Conservation (phyloP, 2,797 vertebrate genomes). For the Poeciliopsis presidionis region DNA sequence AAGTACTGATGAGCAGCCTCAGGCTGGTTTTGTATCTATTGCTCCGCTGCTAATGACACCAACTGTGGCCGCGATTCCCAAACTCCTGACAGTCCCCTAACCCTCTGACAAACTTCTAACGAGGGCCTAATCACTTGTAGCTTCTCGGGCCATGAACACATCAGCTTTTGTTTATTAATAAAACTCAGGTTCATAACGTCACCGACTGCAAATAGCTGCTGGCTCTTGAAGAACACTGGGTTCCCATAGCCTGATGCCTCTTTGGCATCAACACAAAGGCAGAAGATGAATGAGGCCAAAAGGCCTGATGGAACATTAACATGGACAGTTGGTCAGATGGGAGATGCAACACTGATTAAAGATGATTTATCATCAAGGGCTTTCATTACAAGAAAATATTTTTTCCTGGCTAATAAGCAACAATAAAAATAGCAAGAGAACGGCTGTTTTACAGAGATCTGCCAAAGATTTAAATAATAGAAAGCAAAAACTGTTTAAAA, state of each 20-base stretch:
- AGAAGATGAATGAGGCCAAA: conserved; percentile 72
- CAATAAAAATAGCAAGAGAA: conserved; percentile 11
- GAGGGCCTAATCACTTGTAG: conserved; percentile 31
- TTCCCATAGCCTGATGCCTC: conserved; percentile 69
- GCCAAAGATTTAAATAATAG: not conserved
- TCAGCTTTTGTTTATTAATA: conserved; percentile 57
- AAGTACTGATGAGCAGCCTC: conserved; percentile 83
- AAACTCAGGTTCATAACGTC: conserved; percentile 52
- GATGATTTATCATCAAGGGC: conserved; percentile 60
- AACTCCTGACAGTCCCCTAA: conserved; percentile 31
- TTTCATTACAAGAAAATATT: conserved; percentile 21
- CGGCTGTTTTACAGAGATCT: conserved; percentile 20
- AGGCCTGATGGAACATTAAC: conserved; percentile 81
- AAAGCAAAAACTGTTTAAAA: not conserved
- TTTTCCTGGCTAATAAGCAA: conserved; percentile 3
- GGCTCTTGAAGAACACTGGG: conserved; percentile 52
- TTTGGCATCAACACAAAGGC: conserved; percentile 73
- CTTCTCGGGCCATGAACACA: conserved; percentile 33
- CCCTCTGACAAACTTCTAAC: conserved; percentile 40
- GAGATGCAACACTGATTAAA: conserved; percentile 66
- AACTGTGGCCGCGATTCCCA: conserved; percentile 45
- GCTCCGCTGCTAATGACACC: conserved; percentile 71
- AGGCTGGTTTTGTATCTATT: conserved; percentile 64
- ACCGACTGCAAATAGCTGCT: conserved; percentile 46
- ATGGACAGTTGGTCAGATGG: conserved; percentile 66